Base-by-base conservation (phyloP, 2,113 vertebrate genomes). In the Takifugu flavidus region DNA sequence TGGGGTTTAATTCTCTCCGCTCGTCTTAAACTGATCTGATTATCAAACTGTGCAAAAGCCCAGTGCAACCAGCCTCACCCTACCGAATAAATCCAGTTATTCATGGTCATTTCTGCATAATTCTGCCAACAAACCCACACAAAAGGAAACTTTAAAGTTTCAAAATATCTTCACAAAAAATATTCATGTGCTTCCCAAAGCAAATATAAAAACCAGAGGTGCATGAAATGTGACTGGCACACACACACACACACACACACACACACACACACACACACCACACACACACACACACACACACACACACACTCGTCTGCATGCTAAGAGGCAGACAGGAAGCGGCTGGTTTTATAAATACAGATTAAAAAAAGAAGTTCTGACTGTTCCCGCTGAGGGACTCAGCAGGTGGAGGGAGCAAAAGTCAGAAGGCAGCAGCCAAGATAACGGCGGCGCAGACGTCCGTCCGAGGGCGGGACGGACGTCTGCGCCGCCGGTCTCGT, bases 151-250 rank as follows among this genome's bases (percentile, higher is more conserved):
- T 10, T 8, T 8, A 39, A 39, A 39, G 34, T 39, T 39, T 39
- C 34, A 39, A 39, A 39, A 39, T 39, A 10, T 39, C 34, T 11
- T 11, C 34, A 11, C 34, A 39, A 39, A 39, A 39, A 39, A 39
- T 34, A 34, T n/a, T 46, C 45, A 15, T 2, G 7, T 5, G 15
- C 1, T 57, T 63, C 62, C 43, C 15, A 28, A 20, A 64, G 59
- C 34, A 31, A 45, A 20, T 47, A 2, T 25, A 51, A 66, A 20
- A 70, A 61, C 49, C 59, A 3, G 27, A 58, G 46, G 39, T 34
- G 66, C 44, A 64, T 65, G 42, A 66, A 56, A 72, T 5, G 49
- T 13, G 56, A 64, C 42, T 72, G 74, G 68, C 65, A 54, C 25
- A 8, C 53, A n/a, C 26, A 3, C 12, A 10, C 56, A 1, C 57